Evolutionary conservation across 2,888 invertebrate genomes (phyloP), one percentile per base, ranked within the genome.

Genomic region (Cataglyphis albicans): DNA sequence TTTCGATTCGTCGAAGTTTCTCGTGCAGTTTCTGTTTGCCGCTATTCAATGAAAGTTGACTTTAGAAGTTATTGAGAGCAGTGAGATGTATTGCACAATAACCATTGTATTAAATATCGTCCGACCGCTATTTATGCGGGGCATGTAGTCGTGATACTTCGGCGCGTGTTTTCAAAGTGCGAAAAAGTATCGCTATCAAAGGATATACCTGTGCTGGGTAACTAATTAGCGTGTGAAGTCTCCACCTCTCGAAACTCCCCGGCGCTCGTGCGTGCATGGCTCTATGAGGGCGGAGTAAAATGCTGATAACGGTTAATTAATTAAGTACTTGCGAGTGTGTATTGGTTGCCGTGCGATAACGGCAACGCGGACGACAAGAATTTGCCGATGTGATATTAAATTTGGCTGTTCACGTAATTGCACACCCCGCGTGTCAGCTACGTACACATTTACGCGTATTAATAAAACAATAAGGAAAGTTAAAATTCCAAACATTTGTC

Each of bases 271-370:
- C 5, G 41, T 41, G 25, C 64, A 38, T 29, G 41, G 15, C 32
- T 2, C 67, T 29, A 67, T 3, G 25, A 7, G 48, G 18, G 44
- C 9, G 25, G 70, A 78, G 44, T 44, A 72, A 80, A 72, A 61
- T 70, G 32, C 72, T 70, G 78, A 78, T 70, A 80, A 80, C 72
- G 72, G 78, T 80, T 72, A 80, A 80, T 80, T 80, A 80, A 80
- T 80, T 72, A 72, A 80, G 44, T 38, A 72, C 59, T 35, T 21
- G 21, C 44, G 78, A 44, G 78, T 29, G 21, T 48, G n/a, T 48
- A 72, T 72, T 59, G 78, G 44, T 80, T 48, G 72, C 12, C 25
- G 44, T 18, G 59, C 48, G 59, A 48, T 59, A 72, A 78, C 52
- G 52, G 44, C 44, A 48, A 65, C 75, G 55, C 25, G 35, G 29